Evolutionary conservation across 2,888 invertebrate genomes (phyloP), one percentile per base, ranked within the genome.

Genomic region (Brenthis hecate): DNA sequence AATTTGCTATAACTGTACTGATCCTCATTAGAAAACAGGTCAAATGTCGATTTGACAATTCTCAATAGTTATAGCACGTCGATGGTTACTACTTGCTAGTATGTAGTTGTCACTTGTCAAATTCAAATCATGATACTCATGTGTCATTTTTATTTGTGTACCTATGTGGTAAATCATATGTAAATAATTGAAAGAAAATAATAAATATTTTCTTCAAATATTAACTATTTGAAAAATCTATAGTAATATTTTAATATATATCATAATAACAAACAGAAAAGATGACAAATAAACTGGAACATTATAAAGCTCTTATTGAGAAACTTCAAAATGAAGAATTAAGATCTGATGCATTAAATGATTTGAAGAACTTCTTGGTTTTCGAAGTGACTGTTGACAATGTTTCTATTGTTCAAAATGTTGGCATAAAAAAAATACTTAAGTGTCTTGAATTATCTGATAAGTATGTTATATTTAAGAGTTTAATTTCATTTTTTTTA

Each of bases 361-460:
- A 89, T 66, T 83, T 92, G 13, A 91, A 88, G 79, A 87, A 85
- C 69, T 80, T 90, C 55, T 71, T 92, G 48, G 73, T 77, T 13
- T 79, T 76, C 60, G 89, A 88, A 73, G 82, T 89, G 58, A 76
- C 85, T 8, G 76, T 76, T 57, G 87, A 89, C 75, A 85, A 83
- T 61, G 75, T 77, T 6, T 72, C 72, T 14, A 80, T 81, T 11
- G 84, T 92, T 47, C 80, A 78, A 75, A 77, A 81, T 76, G 82
- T 94, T 19, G 94, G 94, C 73, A 90, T 95, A 66, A 89, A 94
- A 0, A 88, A 94, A 75, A 92, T 96, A 66, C 94, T 95, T 70
- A 94, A 95, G 55, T 96, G 96, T 76, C 85, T 96, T 48, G 94
- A 95, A 79, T 92, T 90, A 65, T 57, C 77, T 53, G 82, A 88